These are phyloP conservation scores for Disparrhopalites patrizii DNA, from an alignment of 2,888 invertebrate species.

Conservation along the genomic window DNA sequence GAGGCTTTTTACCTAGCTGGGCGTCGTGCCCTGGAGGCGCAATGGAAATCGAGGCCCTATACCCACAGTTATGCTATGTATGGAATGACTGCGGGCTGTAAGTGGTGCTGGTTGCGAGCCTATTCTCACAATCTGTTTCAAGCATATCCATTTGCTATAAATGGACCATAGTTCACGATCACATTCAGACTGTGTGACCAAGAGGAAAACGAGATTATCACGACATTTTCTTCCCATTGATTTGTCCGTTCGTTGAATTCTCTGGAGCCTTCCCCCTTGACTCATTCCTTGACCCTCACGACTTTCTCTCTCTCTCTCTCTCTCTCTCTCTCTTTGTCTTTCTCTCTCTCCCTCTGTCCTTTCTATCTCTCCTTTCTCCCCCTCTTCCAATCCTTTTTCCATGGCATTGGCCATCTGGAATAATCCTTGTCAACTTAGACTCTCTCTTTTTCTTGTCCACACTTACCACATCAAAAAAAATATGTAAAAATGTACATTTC, in stretches of 20 bases:
- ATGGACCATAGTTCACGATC: conserved; percentile 41
- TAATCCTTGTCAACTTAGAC: conserved; percentile 8
- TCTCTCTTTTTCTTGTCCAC: background rate
- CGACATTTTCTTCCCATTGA: conserved; percentile 34
- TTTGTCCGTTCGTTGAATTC: conserved; percentile 17
- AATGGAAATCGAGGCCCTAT: background rate
- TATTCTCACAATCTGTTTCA: conserved; percentile 35
- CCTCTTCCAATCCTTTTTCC: background rate
- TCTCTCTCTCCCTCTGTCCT: conserved; percentile 3
- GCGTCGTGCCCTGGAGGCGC: no score
- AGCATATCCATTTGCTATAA: conserved; percentile 47
- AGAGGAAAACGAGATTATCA: conserved; percentile 40
- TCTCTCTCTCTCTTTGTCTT: conserved; percentile 9
- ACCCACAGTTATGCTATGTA: background rate
- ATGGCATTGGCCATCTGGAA: background rate
- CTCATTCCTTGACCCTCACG: conserved; percentile 20
- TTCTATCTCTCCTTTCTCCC: conserved; percentile 12
- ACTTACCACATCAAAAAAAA: no score
- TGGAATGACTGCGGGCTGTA: background rate
- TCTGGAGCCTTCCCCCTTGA: conserved; percentile 13
- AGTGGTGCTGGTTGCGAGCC: conserved; percentile 18
- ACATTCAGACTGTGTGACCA: conserved; percentile 33
- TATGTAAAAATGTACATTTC: no score
- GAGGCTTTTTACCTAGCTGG: background rate
- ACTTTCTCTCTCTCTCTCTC: conserved; percentile 9